Percentiles rank a stretch among this genome's conserved stretches.
Conservation (phyloP, 2,113 vertebrate species). For the Peucedramus taeniatus region DNA sequence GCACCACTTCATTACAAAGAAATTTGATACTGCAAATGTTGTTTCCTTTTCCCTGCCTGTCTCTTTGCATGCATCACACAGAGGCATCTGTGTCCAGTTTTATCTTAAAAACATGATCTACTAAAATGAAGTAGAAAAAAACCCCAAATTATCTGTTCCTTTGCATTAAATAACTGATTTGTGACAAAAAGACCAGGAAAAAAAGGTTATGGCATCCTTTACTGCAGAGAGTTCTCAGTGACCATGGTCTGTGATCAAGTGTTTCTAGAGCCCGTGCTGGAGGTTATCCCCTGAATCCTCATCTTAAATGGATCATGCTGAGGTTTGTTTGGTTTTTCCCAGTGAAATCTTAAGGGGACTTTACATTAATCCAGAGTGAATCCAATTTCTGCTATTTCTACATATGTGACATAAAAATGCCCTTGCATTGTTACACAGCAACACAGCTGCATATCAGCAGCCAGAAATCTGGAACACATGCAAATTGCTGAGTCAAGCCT, state of each 20-base stretch:
- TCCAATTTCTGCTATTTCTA: neutral
- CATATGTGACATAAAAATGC: neutral
- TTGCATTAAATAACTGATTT: neutral
- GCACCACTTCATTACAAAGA: neutral
- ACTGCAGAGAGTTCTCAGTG: neutral
- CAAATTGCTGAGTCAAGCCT: slow-evolving; percentile 24
- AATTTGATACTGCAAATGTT: neutral
- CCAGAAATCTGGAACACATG: neutral
- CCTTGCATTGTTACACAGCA: slow-evolving; percentile 48
- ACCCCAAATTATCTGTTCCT: accelerated
- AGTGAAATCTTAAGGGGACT: neutral
- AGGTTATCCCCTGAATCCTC: neutral
- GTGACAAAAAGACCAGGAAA: neutral
- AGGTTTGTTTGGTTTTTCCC: neutral
- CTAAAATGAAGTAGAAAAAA: neutral
- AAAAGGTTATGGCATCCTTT: neutral
- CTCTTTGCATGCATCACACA: neutral
- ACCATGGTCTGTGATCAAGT: neutral
- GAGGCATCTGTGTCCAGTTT: neutral
- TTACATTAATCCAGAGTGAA: neutral
- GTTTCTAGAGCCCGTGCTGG: neutral
- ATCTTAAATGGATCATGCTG: neutral
- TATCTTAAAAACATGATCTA: neutral
- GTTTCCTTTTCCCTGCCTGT: neutral
- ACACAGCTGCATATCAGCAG: neutral